These are phyloP conservation scores for Anisognathus igniventris DNA, from an alignment of 2,797 vertebrate species.

Conservation along the genomic window DNA sequence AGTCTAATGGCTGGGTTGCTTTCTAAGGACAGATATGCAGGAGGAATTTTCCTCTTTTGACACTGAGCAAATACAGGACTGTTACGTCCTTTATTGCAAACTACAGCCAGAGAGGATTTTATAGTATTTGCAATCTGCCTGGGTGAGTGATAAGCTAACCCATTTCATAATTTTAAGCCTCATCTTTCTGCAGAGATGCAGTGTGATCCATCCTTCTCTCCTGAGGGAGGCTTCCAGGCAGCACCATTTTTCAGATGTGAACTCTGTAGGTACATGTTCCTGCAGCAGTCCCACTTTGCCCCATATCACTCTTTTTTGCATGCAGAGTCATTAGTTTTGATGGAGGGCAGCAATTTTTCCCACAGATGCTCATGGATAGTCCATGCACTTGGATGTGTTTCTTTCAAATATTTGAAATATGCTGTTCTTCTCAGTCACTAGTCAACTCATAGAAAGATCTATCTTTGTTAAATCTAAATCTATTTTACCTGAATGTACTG, in stretches of 20 bases:
- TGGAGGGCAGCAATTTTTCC: neutral
- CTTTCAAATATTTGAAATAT: conserved; percentile 12
- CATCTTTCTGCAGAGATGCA: neutral
- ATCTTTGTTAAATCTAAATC: neutral
- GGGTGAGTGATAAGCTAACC: neutral
- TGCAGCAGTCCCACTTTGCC: neutral
- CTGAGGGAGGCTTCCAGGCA: neutral
- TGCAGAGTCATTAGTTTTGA: neutral
- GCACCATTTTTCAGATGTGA: neutral
- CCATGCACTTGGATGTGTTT: neutral
- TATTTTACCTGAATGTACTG: neutral
- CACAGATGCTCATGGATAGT: neutral
- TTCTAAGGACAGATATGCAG: neutral
- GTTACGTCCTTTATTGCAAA: neutral
- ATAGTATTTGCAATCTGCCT: neutral
- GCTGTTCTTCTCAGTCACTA: neutral
- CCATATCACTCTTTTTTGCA: neutral
- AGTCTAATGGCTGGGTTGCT: neutral
- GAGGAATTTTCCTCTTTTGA: neutral
- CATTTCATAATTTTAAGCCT: conserved; percentile 6
- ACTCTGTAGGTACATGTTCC: neutral
- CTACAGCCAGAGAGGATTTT: neutral
- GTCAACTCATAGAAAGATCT: neutral
- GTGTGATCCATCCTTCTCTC: neutral
- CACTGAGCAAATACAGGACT: neutral